Evolutionary conservation across 2,888 invertebrate species (phyloP).

Genomic region (Ceriagrion tenellum): DNA sequence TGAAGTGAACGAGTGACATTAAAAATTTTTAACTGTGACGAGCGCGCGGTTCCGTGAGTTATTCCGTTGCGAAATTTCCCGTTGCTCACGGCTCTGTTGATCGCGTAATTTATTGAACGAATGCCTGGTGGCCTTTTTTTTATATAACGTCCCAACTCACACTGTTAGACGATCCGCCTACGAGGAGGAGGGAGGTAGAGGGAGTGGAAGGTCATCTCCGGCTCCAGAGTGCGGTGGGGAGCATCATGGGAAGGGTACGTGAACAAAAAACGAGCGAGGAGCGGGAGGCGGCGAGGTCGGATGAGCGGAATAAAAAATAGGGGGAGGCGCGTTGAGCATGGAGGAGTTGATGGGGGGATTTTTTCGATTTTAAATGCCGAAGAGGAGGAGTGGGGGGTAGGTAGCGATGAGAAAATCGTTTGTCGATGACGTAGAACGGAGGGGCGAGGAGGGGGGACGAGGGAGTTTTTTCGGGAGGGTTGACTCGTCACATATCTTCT

Average conservation of each 20-base stretch:
- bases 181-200: background rate
- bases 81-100: background rate
- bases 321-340: background rate
- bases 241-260: conserved; percentile 3
- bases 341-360: background rate
- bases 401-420: background rate
- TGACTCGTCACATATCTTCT: background rate
- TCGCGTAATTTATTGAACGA: conserved; percentile 22
- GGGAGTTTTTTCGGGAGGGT: background rate
- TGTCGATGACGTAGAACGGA: background rate
- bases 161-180: background rate
- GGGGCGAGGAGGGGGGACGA: background rate
- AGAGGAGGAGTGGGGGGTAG: background rate
- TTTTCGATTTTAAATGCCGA: conserved; percentile 20
- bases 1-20: background rate
- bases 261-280: background rate
- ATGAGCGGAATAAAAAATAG: background rate
- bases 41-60: conserved; percentile 1
- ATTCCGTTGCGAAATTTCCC: conserved; percentile 20
- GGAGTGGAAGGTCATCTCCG: background rate
- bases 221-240: background rate
- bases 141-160: background rate
- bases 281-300: background rate
- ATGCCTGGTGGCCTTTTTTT: conserved; percentile 1
- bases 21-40: background rate